Percentiles rank a stretch among this genome's conserved stretches.
Evolutionary conservation across 2,113 vertebrate genomes (phyloP).

Genomic region (Mustela lutreola): DNA sequence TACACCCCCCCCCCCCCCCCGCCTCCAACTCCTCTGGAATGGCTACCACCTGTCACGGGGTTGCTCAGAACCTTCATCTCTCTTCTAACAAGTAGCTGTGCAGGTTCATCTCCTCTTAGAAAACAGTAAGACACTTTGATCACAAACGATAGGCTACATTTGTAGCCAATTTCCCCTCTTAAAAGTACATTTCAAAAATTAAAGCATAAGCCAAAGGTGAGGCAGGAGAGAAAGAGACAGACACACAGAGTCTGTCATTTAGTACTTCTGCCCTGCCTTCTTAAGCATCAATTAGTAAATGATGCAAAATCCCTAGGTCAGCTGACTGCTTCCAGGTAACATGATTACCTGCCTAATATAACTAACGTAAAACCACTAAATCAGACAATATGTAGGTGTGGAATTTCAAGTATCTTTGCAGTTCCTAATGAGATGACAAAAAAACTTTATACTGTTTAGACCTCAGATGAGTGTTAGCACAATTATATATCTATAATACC

Average conservation of each 20-base stretch:
- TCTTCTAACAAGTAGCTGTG: neutral
- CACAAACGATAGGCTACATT: neutral
- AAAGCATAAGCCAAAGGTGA: conserved; percentile 2
- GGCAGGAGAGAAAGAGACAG: neutral
- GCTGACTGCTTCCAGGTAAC: neutral
- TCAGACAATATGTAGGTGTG: neutral
- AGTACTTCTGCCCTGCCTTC: neutral
- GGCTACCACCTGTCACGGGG: neutral
- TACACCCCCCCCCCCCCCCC: neutral
- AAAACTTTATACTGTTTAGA: neutral
- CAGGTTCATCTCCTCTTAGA: neutral
- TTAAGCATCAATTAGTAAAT: conserved; percentile 45
- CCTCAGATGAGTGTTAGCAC: neutral
- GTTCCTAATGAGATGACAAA: neutral
- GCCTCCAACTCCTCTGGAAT: neutral
- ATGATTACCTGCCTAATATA: conserved; percentile 26
- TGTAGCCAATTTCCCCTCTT: neutral
- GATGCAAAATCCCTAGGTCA: conserved; percentile 18
- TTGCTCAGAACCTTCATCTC: neutral
- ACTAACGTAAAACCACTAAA: conserved; percentile 33
- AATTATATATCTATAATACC: neutral
- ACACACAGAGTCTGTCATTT: neutral
- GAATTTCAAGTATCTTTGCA: conserved; percentile 12
- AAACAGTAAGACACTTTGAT: conserved; percentile 32
- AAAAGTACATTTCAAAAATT: conserved; percentile 9